Evolutionary conservation across 1,140 invertebrate species (phyloP), one percentile per base, ranked within the genome.

Genomic region (Brachystomella parvula): DNA sequence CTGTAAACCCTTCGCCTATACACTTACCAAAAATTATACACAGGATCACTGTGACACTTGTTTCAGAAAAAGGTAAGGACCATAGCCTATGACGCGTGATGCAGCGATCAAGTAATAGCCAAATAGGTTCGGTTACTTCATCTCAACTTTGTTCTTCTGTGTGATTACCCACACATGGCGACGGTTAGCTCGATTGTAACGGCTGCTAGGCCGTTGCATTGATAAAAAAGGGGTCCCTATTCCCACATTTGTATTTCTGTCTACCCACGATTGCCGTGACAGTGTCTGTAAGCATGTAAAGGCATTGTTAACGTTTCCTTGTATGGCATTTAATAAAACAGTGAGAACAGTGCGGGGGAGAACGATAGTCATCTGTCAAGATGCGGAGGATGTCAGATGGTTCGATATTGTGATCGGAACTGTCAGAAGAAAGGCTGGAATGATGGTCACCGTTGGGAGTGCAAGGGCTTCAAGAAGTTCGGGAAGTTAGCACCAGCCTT

Each of bases 341-440:
- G 39, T 66, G 33, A 2, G 15, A 35, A 31, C 24, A 57, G 35
- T 58, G 12, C 33, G n/a, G 33, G 30, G 28, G 68, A 63, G 3
- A 63, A 19, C 44, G 49, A 49, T 53, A 17, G 30, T 57, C 44
- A 67, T 17, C 64, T 71, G n/a, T 44, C 47, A 2, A 39, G 68
- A 30, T 73, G 71, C 53, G 49, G 63, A 1, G 62, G 66, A 1
- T 73, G 71, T 65, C 64, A 69, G 15, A 30, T 68, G n/a, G 86
- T 89, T 1, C 82, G 85, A 75, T 92, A 92, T 70, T 92, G 90
- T 75, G 84, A 85, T 62, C 82, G 82, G 32, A 74, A 74, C 58
- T 92, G 89, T 76, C 90, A 92, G 75, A 85, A 81, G 75, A 80
- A 84, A 68, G 84, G 84, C 1, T 92, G 90, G 90, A 71, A 74